A percentile compares a stretch with the other conserved stretches of the same genome.
phyloP scores from a whole-genome alignment of 2,797 vertebrate genomes.

The Paramormyrops hopkinsi region DNA sequence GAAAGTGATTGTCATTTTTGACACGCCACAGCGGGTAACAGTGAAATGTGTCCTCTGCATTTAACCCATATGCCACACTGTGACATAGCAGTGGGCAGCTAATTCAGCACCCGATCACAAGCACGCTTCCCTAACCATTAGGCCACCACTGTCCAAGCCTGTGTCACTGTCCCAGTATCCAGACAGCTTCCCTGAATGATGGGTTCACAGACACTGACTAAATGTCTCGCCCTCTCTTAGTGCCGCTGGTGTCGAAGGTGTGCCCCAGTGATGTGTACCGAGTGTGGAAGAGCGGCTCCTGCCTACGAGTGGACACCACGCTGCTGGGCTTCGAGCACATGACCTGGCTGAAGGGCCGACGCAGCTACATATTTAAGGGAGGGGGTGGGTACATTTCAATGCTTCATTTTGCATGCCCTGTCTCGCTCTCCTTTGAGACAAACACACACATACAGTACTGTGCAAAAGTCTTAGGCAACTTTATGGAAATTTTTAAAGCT shows the following conservation, averaged over 20 bases:
- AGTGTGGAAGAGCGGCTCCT: slow-evolving; percentile 91
- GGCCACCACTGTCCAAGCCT: neutral
- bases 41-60: neutral
- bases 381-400: slow-evolving; percentile 60
- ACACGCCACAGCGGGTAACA: neutral
- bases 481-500: neutral
- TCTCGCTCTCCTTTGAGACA: neutral
- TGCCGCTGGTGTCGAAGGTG: slow-evolving; percentile 89
- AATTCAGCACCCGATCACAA: neutral
- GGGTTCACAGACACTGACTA: neutral
- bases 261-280: slow-evolving; percentile 92
- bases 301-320: slow-evolving; percentile 87
- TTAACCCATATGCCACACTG: neutral
- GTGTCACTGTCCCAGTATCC: neutral
- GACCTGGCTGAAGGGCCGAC: slow-evolving; percentile 90
- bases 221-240: slow-evolving; percentile 44
- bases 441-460: neutral
- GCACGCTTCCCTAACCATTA: neutral
- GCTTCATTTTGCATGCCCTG: neutral
- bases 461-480: neutral
- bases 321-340: slow-evolving; percentile 93
- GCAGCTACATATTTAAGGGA: slow-evolving; percentile 93
- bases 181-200: neutral
- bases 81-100: neutral
- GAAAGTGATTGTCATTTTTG: neutral